Conservation (phyloP, 2,888 invertebrate species). For the Seira musarum region DNA sequence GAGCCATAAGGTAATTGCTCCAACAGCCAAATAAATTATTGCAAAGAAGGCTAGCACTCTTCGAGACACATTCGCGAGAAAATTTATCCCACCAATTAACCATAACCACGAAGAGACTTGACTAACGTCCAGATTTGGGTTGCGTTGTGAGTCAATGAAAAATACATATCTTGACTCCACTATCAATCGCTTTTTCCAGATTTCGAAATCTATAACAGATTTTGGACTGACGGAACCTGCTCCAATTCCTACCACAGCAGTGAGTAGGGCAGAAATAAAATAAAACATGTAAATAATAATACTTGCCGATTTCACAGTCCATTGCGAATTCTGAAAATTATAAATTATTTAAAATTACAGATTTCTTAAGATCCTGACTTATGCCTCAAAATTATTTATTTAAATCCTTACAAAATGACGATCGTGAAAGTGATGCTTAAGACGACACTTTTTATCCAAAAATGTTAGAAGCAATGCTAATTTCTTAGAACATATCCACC, state of each 20-base stretch:
- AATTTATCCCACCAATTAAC: background rate
- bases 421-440: no score
- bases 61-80: background rate
- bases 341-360: no score
- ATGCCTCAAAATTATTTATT: no score
- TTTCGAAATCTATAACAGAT: background rate
- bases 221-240: background rate
- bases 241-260: background rate
- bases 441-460: no score
- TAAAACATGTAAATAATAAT: background rate
- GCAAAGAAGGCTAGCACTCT: background rate
- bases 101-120: background rate
- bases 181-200: background rate
- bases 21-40: background rate
- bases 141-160: background rate
- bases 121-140: background rate
- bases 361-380: no score
- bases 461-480: no score
- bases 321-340: background rate
- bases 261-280: background rate
- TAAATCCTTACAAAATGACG: no score
- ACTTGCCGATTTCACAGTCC: background rate
- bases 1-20: background rate
- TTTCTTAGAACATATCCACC: background rate
- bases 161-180: background rate